Evolutionary conservation across 2,888 invertebrate genomes (phyloP), one percentile per base, ranked within the genome.

Genomic region (Cephus sareptanus): DNA sequence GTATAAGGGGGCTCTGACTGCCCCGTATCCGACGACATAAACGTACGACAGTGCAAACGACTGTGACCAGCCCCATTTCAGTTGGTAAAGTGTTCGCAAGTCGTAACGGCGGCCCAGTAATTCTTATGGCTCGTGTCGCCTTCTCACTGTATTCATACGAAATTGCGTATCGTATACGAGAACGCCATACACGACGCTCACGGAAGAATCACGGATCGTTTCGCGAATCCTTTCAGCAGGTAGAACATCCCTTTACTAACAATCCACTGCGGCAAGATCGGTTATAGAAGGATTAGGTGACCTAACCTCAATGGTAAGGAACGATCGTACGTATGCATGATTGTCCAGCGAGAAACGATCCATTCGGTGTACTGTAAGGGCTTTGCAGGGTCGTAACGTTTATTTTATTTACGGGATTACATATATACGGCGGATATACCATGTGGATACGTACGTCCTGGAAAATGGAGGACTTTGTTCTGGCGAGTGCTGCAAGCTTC

Each of bases 41-140:
- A 87, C 84, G 85, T 83, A 83, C 83, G 84, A 86, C 83, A 84
- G 85, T 84, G 84, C 84, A 82, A 87, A 85, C 85, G 87, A 86
- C 85, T 82, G 82, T 80, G 80, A 81, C 75, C 71, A 31, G 6
- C 30, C 71, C 71, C 71, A 71, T 33, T 33, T 31, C 71, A 23
- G 71, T 33, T 71, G 71, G 71, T 56, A 71, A 33, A 71, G 31
- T 71, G 71, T 71, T 71, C 71, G 71, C 31, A 33, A 31, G 71
- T 71, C 71, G 77, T 81, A 85, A 85, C 82, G 82, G 81, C 81
- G 74, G 69, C 23, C 77, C 81, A 56, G 81, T 85, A 84, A 85
- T 85, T 85, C 82, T 85, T 84, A 85, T 85, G 83, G 80, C 77
- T 71, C 12, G 71, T 31, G 31, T 33, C 31, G 71, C 71, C 71